Evolutionary conservation across 2,797 vertebrate genomes (phyloP), one percentile per base, ranked within the genome.

Genomic region (Spizella passerina): DNA sequence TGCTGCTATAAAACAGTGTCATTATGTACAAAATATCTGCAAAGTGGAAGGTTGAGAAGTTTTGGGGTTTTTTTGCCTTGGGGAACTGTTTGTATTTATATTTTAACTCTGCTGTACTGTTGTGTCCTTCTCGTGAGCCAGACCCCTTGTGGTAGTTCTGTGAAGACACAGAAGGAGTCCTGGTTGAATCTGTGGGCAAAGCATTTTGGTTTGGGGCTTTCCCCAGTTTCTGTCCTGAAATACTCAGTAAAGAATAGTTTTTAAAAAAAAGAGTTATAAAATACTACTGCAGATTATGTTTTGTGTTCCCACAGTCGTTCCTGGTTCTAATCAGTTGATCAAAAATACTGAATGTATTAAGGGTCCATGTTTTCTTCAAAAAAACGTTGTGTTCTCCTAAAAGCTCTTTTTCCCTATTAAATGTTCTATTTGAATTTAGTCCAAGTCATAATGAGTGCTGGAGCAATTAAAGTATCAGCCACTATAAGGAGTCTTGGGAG

Each of bases 401-500:
- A 94, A 93, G 88, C 53, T 64, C 2, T 52, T 87, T 60, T 87
- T 87, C 23, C 27, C 47, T 81, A 32, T 79, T 80, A 90, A 94
- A 83, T 49, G 23, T 90, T 93, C 84, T 68, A 38, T 63, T 94
- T 96, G 88, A 95, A 75, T 93, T 81, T 68, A 57, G 50, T 91
- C 88, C 90, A 94, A 89, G 75, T 90, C 71, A 60, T 93, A 90
- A 88, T 81, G 69, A 92, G 27, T 73, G 21, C 65, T 75, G 94
- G 86, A 95, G 65, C 83, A 95, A 96, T 95, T 95, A 95, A 94
- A 90, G 83, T 80, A 87, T 94, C 81, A 87, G 83, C 43, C 65
- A 65, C 50, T 93, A 12, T 77, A 85, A 82, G 81, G 75, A 92
- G 90, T 77, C 88, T 85, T 70, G 68, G 78, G 86, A 88, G 64